Evolutionary conservation across 1,140 invertebrate genomes (phyloP).

Genomic region (Anoplolepis gracilipes): DNA sequence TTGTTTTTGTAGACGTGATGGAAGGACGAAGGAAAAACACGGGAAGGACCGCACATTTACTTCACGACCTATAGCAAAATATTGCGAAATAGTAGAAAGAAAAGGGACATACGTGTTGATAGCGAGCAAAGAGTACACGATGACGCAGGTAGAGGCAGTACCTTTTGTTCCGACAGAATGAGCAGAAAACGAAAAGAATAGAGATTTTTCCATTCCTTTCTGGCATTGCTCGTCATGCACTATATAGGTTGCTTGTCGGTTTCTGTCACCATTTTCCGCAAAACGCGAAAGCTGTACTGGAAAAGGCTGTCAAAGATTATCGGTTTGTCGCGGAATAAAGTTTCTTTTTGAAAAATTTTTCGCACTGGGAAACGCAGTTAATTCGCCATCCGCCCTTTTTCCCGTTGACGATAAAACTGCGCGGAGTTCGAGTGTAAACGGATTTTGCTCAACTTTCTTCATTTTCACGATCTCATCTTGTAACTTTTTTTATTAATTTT

Average conservation of each 20-base stretch:
- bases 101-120: background rate
- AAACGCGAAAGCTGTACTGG: background rate
- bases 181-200: conserved; percentile 13
- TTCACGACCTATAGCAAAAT: background rate
- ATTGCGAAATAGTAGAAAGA: background rate
- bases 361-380: conserved; percentile 20
- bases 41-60: background rate
- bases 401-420: conserved; percentile 13
- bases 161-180: conserved; percentile 32
- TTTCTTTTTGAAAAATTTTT: conserved; percentile 28
- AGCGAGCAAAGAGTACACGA: conserved; percentile 1
- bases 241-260: background rate
- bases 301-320: conserved; percentile 42
- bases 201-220: background rate
- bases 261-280: background rate
- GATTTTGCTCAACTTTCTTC: conserved; percentile 26
- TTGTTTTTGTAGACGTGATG: background rate
- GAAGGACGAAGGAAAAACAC: background rate
- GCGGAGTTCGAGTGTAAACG: conserved; percentile 1
- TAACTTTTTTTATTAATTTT: conserved; percentile 27
- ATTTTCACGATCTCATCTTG: background rate
- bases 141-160: background rate
- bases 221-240: too few species aligned
- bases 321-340: conserved; percentile 2
- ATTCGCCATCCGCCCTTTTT: background rate